Evolutionary conservation across 2,888 invertebrate species (phyloP), one percentile per base, ranked within the genome.

Genomic region (Rhyacophila evoluta): DNA sequence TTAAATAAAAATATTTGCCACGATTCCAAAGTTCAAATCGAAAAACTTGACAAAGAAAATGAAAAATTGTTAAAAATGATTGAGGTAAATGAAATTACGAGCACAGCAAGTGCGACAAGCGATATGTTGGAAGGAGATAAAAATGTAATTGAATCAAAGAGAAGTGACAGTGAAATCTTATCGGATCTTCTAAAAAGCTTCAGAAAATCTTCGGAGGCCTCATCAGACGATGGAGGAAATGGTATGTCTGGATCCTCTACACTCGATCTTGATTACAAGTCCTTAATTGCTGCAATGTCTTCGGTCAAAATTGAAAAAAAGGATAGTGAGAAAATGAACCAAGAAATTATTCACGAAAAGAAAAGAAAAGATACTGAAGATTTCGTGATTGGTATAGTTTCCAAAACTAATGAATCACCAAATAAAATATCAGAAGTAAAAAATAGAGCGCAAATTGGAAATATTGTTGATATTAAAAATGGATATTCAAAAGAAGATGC

Each of bases 271-370:
- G 70, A 79, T 41, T 77, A 41, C 29, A 73, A 73, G 68, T 74
- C 74, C 0, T 72, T 79, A n/a, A 69, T 77, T 1, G 71, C 38
- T 28, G 74, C 68, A 6, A 70, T 79, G 72, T 77, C 79, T 28
- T 39, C 74, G 11, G 73, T 39, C 27, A 69, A 77, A 19, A 69
- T 79, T 3, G 75, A 72, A 25, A 73, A 76, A 70, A 12, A 10
- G 8, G 25, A 67, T 8, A 37, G 10, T 15, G n/a, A 5, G 3
- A 28, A 38, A 67, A n/a, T 15, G 10, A 12, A 67, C 8, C 29
- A 67, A 25, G 27, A 74, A 37, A 27, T 19, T 29, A 33, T 55
- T 55, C 8, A 12, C 10, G 8, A 25, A 2, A n/a, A 41, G 12
- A n/a, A 2, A 38, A 38, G 2, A n/a, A 2, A n/a, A 2, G 6